Conservation (phyloP, 2,113 vertebrate species). For the Anthoscopus minutus region DNA sequence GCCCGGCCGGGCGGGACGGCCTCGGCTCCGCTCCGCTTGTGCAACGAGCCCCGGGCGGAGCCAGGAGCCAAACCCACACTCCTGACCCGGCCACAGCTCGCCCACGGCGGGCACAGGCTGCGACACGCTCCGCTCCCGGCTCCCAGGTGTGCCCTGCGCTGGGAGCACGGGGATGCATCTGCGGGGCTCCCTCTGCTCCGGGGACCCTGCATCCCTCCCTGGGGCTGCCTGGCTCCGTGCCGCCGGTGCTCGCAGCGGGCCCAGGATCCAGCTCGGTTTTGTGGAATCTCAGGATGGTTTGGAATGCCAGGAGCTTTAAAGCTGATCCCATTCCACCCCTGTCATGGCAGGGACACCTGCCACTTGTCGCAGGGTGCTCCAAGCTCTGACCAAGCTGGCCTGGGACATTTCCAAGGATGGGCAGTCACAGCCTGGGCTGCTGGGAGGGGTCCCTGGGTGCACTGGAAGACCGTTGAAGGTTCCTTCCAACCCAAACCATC, state of each 20-base stretch:
- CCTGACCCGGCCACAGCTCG: background rate
- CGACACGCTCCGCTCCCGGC: accelerated
- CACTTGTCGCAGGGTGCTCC: background rate
- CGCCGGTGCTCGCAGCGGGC: accelerated
- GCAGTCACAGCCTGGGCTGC: background rate
- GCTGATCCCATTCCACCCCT: background rate
- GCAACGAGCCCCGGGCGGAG: background rate
- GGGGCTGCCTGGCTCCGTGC: background rate
- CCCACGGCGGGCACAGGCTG: background rate
- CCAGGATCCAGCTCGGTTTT: background rate
- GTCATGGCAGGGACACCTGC: background rate
- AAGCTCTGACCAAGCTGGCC: background rate
- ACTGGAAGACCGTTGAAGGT: background rate
- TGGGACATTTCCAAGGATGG: background rate
- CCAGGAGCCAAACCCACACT: background rate
- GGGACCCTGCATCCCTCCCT: background rate
- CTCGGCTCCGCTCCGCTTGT: background rate
- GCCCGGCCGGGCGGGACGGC: background rate
- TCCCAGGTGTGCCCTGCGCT: background rate
- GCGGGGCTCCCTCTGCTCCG: background rate
- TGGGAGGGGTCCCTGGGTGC: background rate
- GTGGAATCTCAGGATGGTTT: accelerated
- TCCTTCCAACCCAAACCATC: background rate
- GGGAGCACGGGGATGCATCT: background rate
- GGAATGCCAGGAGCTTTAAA: background rate